These are phyloP conservation scores for Micropterix aruncella DNA, from an alignment of 2,888 invertebrate species.

Conservation along the genomic window DNA sequence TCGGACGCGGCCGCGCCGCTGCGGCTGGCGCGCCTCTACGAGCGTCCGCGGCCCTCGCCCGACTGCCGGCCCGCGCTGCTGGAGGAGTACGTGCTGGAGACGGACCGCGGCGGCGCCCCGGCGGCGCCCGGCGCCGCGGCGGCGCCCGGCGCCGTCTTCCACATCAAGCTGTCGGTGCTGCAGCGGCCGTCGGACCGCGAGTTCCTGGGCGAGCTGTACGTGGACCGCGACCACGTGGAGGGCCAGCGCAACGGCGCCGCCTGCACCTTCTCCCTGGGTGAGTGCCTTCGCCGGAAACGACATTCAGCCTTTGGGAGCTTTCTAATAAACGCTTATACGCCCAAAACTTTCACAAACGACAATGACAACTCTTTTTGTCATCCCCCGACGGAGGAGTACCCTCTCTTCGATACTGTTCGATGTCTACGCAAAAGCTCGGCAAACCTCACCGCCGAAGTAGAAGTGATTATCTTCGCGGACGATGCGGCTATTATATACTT, in stretches of 20 bases:
- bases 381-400: no score
- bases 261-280: conserved; percentile 60
- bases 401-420: no score
- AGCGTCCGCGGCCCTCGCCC: conserved; percentile 45
- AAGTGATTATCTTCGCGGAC: no score
- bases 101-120: conserved; percentile 48
- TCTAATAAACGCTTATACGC: no score
- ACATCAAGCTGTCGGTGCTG: conserved; percentile 75
- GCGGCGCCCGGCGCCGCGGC: conserved; percentile 45
- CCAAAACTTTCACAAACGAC: no score
- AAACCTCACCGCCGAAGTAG: no score
- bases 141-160: conserved; percentile 51
- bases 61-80: conserved; percentile 70
- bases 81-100: conserved; percentile 81
- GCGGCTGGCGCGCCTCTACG: conserved; percentile 37
- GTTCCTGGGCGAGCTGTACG: conserved; percentile 80
- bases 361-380: no score
- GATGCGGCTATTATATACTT: no score
- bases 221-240: conserved; percentile 71
- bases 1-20: conserved; percentile 27
- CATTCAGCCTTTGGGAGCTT: background rate
- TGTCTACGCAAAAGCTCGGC: no score
- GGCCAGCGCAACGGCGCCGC: conserved; percentile 66
- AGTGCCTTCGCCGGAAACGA: conserved; percentile 8
- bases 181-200: conserved; percentile 81